Conservation (phyloP, 1,140 invertebrate genomes). For the Euglossa dilemma region DNA sequence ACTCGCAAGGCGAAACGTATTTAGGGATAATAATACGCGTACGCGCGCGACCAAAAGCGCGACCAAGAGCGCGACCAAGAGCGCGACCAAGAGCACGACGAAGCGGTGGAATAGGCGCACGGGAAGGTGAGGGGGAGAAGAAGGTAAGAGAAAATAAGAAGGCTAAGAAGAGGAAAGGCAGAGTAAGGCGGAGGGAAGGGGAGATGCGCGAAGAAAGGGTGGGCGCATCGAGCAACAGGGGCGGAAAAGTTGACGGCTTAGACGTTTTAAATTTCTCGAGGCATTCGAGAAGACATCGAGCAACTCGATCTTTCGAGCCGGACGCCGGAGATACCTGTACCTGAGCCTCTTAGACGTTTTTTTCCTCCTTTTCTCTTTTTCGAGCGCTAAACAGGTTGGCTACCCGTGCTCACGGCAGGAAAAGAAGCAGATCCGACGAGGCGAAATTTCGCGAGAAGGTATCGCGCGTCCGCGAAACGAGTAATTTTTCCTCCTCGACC, state of each 20-base stretch:
- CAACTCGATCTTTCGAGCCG: conserved; percentile 81
- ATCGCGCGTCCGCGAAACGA: too few relatives aligned
- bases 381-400: conserved; percentile 56
- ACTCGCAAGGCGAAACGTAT: too few relatives aligned
- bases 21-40: too few relatives aligned
- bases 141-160: background rate
- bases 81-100: too few relatives aligned
- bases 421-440: conserved; percentile 2
- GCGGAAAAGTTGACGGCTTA: conserved; percentile 78
- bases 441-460: conserved; percentile 39
- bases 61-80: too few relatives aligned
- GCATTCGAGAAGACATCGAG: conserved; percentile 79
- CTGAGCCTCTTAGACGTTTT: conserved; percentile 79
- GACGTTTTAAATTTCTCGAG: conserved; percentile 79
- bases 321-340: conserved; percentile 78
- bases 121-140: background rate
- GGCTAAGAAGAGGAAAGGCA: background rate
- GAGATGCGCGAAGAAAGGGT: background rate
- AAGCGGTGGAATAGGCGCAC: too few relatives aligned
- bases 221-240: conserved; percentile 55
- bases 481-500: background rate
- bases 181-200: background rate
- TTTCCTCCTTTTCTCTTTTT: background rate
- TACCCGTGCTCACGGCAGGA: background rate
- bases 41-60: too few relatives aligned